These are phyloP conservation scores for Psephotus haematonotus DNA, from an alignment of 2,113 vertebrate species.

Conservation along the genomic window DNA sequence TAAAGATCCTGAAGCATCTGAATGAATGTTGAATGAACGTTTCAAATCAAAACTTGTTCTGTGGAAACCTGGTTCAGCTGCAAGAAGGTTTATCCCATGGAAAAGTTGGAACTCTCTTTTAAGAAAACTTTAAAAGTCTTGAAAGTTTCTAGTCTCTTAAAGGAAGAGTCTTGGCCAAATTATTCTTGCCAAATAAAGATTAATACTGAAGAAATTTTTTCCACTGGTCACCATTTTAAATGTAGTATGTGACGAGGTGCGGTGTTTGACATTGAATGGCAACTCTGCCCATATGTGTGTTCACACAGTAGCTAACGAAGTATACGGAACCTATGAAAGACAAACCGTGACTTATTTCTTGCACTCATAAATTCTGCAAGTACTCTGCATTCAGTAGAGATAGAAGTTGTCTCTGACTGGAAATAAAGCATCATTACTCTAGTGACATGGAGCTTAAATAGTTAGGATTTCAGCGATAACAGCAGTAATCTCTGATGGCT, in stretches of 20 bases:
- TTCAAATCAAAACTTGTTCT: not conserved
- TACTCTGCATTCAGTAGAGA: not conserved
- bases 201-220: not conserved
- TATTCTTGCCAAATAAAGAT: not conserved
- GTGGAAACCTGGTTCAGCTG: not conserved
- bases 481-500: not conserved
- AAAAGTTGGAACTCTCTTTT: not conserved
- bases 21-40: not conserved
- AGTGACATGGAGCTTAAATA: not conserved
- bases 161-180: not conserved
- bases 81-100: not conserved
- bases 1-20: not conserved
- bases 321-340: not conserved
- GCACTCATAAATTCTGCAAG: not conserved
- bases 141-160: not conserved
- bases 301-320: not conserved
- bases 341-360: not conserved
- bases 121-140: not conserved
- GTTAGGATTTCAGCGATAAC: not conserved
- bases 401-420: not conserved
- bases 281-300: not conserved
- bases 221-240: not conserved
- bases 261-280: not conserved
- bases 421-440: not conserved
- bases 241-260: not conserved